These are phyloP conservation scores for Aphelinus atriplicis DNA, from an alignment of 1,140 invertebrate species.

Conservation along the genomic window DNA sequence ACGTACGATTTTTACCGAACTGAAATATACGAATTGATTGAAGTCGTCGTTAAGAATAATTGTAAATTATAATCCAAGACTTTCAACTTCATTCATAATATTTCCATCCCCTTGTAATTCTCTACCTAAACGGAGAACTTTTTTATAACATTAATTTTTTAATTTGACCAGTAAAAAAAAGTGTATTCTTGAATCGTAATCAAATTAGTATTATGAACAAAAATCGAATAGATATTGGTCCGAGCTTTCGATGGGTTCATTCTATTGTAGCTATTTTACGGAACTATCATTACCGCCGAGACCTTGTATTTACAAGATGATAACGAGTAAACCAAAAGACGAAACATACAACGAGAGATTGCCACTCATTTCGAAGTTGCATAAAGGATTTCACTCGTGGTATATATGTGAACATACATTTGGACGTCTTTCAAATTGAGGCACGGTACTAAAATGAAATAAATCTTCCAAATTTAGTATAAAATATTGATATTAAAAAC, in stretches of 20 bases:
- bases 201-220: not conserved
- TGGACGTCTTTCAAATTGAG: conserved; percentile 36
- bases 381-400: not conserved
- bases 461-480: conserved; percentile 14
- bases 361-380: no score
- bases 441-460: conserved; percentile 30
- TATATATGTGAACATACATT: not conserved
- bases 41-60: no score
- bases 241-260: conserved; percentile 28
- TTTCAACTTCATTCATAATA: no score
- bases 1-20: no score
- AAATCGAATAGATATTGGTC: conserved; percentile 41
- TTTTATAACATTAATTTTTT: no score
- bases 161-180: no score
- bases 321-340: conserved; percentile 11
- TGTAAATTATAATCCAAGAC: no score
- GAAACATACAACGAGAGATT: not conserved
- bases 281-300: conserved; percentile 38
- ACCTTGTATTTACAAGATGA: conserved; percentile 46
- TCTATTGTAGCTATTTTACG: conserved; percentile 34
- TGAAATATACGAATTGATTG: no score
- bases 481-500: conserved; percentile 10
- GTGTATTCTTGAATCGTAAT: no score
- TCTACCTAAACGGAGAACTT: no score
- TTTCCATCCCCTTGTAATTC: no score